A percentile compares a stretch with the other conserved stretches of the same genome.
Conservation (phyloP, 2,888 invertebrate genomes). For the Philopedon plagiatum region DNA sequence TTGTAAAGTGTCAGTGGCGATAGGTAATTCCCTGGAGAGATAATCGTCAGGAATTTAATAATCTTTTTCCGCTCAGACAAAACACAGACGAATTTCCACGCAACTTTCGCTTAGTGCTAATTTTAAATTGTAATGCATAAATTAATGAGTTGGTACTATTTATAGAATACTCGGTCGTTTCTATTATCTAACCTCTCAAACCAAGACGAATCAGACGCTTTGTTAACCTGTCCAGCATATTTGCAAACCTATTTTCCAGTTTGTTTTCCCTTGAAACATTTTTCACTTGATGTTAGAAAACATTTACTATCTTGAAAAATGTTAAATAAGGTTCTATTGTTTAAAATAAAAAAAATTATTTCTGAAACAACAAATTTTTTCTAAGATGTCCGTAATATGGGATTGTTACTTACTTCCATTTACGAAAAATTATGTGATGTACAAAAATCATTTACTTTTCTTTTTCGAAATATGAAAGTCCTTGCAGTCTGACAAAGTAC, state of each 20-base stretch:
- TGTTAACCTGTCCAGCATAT: conserved; percentile 31
- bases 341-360: no score
- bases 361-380: no score
- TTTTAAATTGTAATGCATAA: conserved; percentile 62
- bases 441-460: no score
- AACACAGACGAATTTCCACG: conserved; percentile 60
- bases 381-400: no score
- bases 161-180: conserved; percentile 58
- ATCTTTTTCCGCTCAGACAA: conserved; percentile 55
- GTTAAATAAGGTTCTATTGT: no score
- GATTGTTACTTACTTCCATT: no score
- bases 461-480: not conserved
- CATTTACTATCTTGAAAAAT: no score
- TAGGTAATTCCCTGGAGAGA: conserved; percentile 29
- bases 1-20: conserved; percentile 20
- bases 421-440: no score
- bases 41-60: conserved; percentile 30
- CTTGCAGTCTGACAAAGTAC: not conserved
- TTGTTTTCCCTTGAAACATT: not conserved
- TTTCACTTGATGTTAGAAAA: no score
- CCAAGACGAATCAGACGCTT: conserved; percentile 47
- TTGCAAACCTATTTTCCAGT: conserved; percentile 8
- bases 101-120: conserved; percentile 60
- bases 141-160: conserved; percentile 61
- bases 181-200: conserved; percentile 57